These are phyloP conservation scores for Terrapene triunguis DNA, from an alignment of 2,113 vertebrate species.

Conservation along the genomic window DNA sequence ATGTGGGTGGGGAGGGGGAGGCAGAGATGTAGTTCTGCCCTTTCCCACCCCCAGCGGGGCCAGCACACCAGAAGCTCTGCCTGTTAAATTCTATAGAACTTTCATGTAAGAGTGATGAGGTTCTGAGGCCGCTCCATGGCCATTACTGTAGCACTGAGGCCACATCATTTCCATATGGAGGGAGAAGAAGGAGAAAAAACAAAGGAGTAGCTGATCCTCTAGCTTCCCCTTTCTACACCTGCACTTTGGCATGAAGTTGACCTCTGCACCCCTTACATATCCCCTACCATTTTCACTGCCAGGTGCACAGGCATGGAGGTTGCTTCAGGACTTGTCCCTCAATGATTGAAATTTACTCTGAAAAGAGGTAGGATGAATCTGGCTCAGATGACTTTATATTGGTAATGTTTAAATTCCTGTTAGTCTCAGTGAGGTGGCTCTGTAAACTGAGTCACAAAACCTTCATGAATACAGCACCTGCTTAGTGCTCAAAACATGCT, in stretches of 20 bases:
- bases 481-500: background rate
- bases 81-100: background rate
- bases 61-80: background rate
- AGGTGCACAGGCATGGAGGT: background rate
- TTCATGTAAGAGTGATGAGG: background rate
- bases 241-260: background rate
- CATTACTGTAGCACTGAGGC: background rate
- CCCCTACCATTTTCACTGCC: background rate
- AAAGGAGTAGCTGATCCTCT: background rate
- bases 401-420: background rate
- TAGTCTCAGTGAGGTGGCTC: background rate
- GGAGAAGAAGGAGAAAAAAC: background rate
- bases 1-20: rapidly evolving
- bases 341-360: background rate
- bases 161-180: background rate
- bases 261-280: background rate
- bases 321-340: background rate
- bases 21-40: constrained; percentile 6
- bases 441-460: background rate
- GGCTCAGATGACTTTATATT: background rate
- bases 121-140: background rate
- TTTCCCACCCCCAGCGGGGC: background rate
- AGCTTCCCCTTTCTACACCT: background rate
- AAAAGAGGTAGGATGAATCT: background rate
- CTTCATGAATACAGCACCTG: background rate